Base-by-base conservation (phyloP, 2,113 vertebrate genomes). In the Percina caprodes region DNA sequence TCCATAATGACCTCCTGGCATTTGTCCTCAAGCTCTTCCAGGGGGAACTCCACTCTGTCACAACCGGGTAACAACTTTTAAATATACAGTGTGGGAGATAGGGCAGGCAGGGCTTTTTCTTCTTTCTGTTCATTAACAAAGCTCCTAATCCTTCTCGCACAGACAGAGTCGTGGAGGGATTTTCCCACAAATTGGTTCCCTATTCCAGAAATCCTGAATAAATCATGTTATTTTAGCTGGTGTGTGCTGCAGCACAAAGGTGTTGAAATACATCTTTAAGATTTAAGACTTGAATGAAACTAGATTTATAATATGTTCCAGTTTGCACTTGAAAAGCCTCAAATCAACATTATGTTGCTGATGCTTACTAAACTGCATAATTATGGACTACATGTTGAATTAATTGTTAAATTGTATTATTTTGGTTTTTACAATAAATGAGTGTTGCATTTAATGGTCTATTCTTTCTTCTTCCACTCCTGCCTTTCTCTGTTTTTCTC, bases 21-120 rank as follows among this genome's bases (percentile, higher is more conserved):
- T 96, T 97, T 93, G 90, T 96, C 72, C 91, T 96, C 46, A 95
- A 94, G 87, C 90, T 99, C 72, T 90, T 98, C 84, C 95, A 96
- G 90, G 95, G 94, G 63, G 98, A 99, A 93, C 95, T 97, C 9
- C 92, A 93, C 45, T 94, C 95, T 73, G 61, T 97, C 70, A 95
- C 80, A 82, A 82, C 90, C 80, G 93, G 95, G 98, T 99, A 92
- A 86, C 86, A 9, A 33, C 51, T 35, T 23, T 3, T 11, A 59
- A n/a, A 42, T 49, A 11, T 3, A 21, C 26, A 49, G 19, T 11
- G 14, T 7, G 19, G 39, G 12, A 46, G 58, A 77, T 19, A 8
- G 30, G 19, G n/a, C 48, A 23, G 15, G n/a, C 54, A 23, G 46
- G 30, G 48, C 6, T 24, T 23, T 65, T 74, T 52, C 18, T 46